Conservation (phyloP, 2,797 vertebrate species). For the Zonotrichia albicollis region DNA sequence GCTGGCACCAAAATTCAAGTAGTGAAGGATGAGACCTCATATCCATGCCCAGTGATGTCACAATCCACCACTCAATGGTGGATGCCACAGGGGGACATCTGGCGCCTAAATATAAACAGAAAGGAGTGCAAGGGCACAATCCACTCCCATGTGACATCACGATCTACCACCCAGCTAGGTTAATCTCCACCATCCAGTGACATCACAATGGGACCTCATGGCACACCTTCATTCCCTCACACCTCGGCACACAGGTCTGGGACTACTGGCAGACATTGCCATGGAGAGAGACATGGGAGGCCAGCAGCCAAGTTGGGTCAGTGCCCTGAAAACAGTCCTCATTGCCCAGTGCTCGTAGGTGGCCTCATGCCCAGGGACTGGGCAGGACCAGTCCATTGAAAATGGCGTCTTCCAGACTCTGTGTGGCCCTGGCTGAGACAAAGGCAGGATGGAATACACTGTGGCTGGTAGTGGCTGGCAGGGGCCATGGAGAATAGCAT, state of each 20-base stretch:
- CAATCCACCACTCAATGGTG: background rate
- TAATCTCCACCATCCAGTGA: background rate
- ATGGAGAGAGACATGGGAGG: background rate
- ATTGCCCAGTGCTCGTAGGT: background rate
- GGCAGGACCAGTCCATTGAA: background rate
- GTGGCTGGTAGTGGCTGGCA: background rate
- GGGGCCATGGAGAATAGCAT: background rate
- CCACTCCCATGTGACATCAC: background rate
- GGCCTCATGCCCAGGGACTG: background rate
- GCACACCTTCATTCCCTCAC: background rate
- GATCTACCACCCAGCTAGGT: background rate
- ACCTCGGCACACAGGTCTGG: background rate
- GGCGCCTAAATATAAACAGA: background rate
- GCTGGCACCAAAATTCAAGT: background rate
- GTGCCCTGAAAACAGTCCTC: background rate
- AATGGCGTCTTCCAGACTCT: background rate
- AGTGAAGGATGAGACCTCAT: background rate
- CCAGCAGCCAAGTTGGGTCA: background rate
- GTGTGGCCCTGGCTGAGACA: background rate
- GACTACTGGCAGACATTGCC: background rate
- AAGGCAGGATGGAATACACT: background rate
- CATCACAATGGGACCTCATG: background rate
- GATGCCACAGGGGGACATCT: no score
- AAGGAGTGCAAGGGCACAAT: background rate
- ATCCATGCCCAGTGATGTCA: background rate